phyloP scores from a whole-genome alignment of 2,888 invertebrate species.

The Tuta absoluta region DNA sequence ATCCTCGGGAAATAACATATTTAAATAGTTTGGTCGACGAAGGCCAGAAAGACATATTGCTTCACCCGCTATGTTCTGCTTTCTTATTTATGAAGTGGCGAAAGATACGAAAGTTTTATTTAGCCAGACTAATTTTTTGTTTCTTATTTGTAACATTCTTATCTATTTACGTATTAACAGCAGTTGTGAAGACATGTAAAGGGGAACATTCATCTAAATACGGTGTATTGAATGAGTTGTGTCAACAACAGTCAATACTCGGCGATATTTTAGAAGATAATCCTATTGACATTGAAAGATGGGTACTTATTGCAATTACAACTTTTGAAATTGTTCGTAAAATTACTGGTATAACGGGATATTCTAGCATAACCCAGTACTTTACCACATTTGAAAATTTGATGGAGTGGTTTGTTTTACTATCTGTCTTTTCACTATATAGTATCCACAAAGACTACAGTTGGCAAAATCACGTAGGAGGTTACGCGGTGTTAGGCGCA shows the following conservation, averaged over 20 bases:
- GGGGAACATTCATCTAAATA: slow-evolving; percentile 73
- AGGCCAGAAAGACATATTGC: slow-evolving; percentile 92
- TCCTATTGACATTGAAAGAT: slow-evolving; percentile 90
- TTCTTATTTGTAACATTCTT: slow-evolving; percentile 89
- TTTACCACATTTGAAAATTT: slow-evolving; percentile 91
- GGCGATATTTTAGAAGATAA: slow-evolving; percentile 87
- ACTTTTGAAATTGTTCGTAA: slow-evolving; percentile 89
- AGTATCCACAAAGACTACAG: slow-evolving; percentile 89
- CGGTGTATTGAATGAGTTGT: slow-evolving; percentile 85
- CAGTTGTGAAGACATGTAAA: slow-evolving; percentile 86
- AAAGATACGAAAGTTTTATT: slow-evolving; percentile 93
- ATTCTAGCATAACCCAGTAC: slow-evolving; percentile 89
- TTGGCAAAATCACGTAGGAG: slow-evolving; percentile 93
- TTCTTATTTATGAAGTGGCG: slow-evolving; percentile 95
- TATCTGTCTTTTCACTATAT: slow-evolving; percentile 90
- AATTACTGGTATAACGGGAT: slow-evolving; percentile 89
- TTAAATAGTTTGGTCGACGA: slow-evolving; percentile 93
- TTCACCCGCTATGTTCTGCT: slow-evolving; percentile 93
- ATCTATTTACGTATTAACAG: slow-evolving; percentile 89
- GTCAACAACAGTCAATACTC: slow-evolving; percentile 87
- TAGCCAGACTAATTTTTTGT: slow-evolving; percentile 89
- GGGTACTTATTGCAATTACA: slow-evolving; percentile 88
- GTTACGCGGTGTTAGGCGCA: slow-evolving; percentile 90
- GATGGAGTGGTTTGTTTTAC: slow-evolving; percentile 92
- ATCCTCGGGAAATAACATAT: slow-evolving; percentile 92